Evolutionary conservation across 2,888 invertebrate species (phyloP).

Genomic region (Bellardia bayeri): DNA sequence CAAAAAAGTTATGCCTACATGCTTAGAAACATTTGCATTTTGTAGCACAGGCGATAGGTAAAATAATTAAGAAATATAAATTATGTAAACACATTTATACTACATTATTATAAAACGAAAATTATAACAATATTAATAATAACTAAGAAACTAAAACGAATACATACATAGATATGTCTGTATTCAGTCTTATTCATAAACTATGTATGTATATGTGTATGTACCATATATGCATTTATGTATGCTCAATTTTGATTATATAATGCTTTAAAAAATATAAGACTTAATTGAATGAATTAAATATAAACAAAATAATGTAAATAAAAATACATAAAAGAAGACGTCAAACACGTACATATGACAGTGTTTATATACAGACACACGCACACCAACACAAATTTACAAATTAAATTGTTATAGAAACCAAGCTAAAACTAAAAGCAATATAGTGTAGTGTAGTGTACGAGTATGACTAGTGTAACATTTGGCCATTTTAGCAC

Average conservation of each 20-base stretch:
- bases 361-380: constrained; percentile 17
- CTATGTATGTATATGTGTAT: neutral
- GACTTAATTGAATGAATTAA: constrained; percentile 62
- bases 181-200: neutral
- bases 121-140: constrained; percentile 25
- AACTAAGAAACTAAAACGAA: constrained; percentile 10
- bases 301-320: constrained; percentile 28
- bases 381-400: neutral
- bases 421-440: constrained; percentile 6
- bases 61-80: constrained; percentile 14
- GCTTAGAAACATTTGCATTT: neutral
- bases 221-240: neutral
- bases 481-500: constrained; percentile 33
- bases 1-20: neutral
- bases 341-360: constrained; percentile 16
- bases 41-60: neutral
- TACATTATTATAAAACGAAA: constrained; percentile 7
- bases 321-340: constrained; percentile 3
- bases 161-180: neutral
- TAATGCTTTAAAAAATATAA: constrained; percentile 37
- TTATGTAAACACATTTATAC: neutral
- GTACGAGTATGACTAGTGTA: constrained; percentile 17
- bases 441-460: constrained; percentile 3
- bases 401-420: constrained; percentile 15
- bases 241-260: neutral